A percentile compares a stretch with the other conserved stretches of the same genome.
Conservation (phyloP, 1,140 invertebrate species). For the Pachypeltis micranthus region DNA sequence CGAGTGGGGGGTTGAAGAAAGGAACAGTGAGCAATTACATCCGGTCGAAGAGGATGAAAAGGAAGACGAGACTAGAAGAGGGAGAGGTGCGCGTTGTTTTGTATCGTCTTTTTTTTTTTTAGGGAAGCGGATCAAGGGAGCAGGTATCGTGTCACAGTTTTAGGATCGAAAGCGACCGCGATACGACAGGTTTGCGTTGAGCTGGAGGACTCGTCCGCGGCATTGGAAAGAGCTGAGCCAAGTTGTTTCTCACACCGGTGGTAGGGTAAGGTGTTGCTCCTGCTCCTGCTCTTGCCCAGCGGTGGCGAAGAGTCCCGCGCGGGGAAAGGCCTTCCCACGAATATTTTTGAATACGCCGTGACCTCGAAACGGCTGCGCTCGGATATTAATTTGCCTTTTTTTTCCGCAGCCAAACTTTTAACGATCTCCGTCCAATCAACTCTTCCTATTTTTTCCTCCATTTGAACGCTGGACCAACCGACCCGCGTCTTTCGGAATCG, state of each 20-base stretch:
- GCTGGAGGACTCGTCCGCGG: neutral
- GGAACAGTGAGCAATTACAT: no score
- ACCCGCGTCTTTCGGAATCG: no score
- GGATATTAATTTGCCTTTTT: slow-evolving; percentile 3
- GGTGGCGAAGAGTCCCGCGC: neutral
- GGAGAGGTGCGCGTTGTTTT: slow-evolving; percentile 2
- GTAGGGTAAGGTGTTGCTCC: no score
- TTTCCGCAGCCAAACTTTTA: neutral
- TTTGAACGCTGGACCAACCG: no score
- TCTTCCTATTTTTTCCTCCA: no score
- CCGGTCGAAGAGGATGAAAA: no score
- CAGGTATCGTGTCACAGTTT: slow-evolving; percentile 7
- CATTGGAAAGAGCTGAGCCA: neutral
- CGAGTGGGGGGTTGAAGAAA: no score
- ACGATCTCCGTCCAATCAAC: no score
- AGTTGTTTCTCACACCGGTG: neutral
- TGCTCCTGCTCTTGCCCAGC: no score
- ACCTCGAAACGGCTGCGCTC: slow-evolving; percentile 4
- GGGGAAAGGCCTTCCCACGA: neutral
- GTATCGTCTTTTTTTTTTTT: neutral
- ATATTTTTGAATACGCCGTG: slow-evolving; percentile 4
- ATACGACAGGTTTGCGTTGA: neutral
- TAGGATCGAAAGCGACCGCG: slow-evolving; percentile 7
- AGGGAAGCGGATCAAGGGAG: slow-evolving; percentile 9
- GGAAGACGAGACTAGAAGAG: no score